Evolutionary conservation across 2,888 invertebrate genomes (phyloP), one percentile per base, ranked within the genome.

Genomic region (Merodon equestris): DNA sequence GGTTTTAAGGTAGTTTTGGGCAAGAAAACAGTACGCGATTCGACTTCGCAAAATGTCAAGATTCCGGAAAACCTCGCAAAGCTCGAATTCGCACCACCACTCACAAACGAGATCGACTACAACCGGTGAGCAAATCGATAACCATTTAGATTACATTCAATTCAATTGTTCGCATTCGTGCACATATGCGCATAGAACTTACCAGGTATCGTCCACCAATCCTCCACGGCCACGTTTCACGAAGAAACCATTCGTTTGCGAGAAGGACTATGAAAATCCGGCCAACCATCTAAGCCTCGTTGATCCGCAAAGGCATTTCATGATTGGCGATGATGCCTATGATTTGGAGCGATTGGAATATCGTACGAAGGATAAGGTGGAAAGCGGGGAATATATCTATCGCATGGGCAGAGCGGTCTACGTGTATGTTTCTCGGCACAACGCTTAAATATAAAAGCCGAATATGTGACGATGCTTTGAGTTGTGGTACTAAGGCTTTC

Each of bases 321-420:
- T 86, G 9, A 84, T 84, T 71, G 82, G 82, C 0, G 83, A 83
- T 13, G 85, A 86, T 76, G 85, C 85, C 3, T 86, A 86, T 36
- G 81, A 58, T 0, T 50, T 86, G 42, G 87, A 87, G 53, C 85
- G 85, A 4, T 67, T 82, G 44, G 83, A 83, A 3, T 75, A 82
- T 34, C 68, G 70, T 38, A 63, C 76, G 1, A n/a, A 75, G 0
- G 38, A 47, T 7, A 14, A 73, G 9, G 54, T 51, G 9, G 70
- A 82, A 45, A 58, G 79, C 38, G 68, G 83, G 2, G 79, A 83
- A 19, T 76, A 83, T 9, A 82, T 83, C 53, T 85, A 82, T 76
- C 83, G 82, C 17, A 84, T 83, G 9, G 86, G 86, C 0, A 83
- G 86, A 53, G 76, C 83, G 5, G 83, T 83, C 18, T 70, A 83